Evolutionary conservation across 2,797 vertebrate genomes (phyloP).

Genomic region (Miopithecus talapoin): DNA sequence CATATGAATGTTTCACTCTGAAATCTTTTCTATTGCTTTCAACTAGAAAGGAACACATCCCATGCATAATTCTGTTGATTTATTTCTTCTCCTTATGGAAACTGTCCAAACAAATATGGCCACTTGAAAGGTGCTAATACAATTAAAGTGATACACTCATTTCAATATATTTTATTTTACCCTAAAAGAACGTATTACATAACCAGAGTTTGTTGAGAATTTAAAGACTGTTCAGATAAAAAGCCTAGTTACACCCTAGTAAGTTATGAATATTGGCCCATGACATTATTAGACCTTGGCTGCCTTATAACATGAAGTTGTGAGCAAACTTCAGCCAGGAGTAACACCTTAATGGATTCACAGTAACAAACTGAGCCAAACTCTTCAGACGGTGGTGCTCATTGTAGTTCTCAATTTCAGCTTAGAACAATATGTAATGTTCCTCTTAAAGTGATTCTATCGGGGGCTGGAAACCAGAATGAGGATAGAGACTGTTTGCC

Average conservation of each 20-base stretch:
- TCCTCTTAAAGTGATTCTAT: not conserved
- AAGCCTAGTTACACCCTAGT: not conserved
- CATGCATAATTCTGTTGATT: conserved; percentile 44
- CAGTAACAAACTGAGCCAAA: not conserved
- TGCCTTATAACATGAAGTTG: not conserved
- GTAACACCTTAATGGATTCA: not conserved
- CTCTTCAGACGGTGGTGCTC: not conserved
- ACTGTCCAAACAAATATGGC: conserved; percentile 30
- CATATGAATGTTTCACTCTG: not conserved
- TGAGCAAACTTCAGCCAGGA: not conserved
- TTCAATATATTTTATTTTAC: conserved; percentile 44
- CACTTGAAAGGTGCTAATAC: conserved; percentile 38
- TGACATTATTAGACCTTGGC: not conserved
- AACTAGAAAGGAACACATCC: conserved; percentile 43
- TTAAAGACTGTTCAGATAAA: conserved; percentile 40
- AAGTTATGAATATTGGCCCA: not conserved
- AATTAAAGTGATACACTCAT: conserved; percentile 16
- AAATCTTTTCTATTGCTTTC: conserved; percentile 31
- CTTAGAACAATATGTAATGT: not conserved
- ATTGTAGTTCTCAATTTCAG: not conserved
- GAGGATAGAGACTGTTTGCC: not conserved
- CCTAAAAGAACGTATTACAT: conserved; percentile 3
- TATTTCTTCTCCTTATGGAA: conserved; percentile 35
- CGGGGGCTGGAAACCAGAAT: not conserved
- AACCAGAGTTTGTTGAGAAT: not conserved